Evolutionary conservation across 2,113 vertebrate species (phyloP).

Genomic region (Corythaeola cristata): DNA sequence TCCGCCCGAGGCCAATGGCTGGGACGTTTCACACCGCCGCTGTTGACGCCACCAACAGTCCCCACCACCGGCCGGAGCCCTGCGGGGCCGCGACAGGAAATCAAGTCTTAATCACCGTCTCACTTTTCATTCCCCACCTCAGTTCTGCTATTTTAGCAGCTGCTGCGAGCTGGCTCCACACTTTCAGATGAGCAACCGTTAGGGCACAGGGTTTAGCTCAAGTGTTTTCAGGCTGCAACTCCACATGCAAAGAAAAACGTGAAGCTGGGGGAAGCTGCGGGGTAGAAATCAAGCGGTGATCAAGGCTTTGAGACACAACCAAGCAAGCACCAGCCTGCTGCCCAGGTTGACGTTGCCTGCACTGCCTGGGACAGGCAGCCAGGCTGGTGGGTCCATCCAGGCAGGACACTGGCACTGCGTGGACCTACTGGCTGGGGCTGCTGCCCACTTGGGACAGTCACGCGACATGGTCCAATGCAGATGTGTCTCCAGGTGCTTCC

Average conservation of each 20-base stretch:
- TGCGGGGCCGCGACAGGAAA: neutral
- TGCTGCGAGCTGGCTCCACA: neutral
- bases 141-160: slow-evolving; percentile 53
- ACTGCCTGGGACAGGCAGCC: neutral
- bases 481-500: slow-evolving; percentile 32
- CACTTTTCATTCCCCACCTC: slow-evolving; percentile 56
- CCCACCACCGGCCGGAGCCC: neutral
- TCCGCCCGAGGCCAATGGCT: neutral
- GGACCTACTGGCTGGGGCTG: neutral
- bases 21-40: neutral
- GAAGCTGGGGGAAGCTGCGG: neutral
- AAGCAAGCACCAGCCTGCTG: neutral
- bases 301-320: neutral
- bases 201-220: neutral
- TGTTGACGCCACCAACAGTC: neutral
- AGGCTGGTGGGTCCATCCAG: neutral
- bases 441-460: neutral
- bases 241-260: neutral
- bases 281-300: neutral
- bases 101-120: slow-evolving; percentile 56
- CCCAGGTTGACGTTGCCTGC: neutral
- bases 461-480: neutral
- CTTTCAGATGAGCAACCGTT: slow-evolving; percentile 5
- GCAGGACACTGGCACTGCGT: neutral
- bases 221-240: neutral